These are phyloP conservation scores for Nasonia oneida DNA, from an alignment of 2,888 invertebrate genomes.

Conservation along the genomic window DNA sequence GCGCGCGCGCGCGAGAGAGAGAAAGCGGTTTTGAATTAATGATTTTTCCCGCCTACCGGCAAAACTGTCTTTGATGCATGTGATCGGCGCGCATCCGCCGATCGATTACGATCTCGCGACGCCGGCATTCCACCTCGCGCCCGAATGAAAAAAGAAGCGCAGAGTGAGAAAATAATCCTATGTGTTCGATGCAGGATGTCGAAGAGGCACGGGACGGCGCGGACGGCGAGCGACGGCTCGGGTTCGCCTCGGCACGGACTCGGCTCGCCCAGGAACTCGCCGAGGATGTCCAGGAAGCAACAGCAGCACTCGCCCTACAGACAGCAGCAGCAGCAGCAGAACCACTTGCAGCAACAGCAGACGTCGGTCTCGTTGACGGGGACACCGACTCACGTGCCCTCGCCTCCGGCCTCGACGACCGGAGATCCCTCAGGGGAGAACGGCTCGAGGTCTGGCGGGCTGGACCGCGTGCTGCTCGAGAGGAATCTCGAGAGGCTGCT, in stretches of 20 bases:
- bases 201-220: slow-evolving; percentile 27
- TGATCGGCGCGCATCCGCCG: slow-evolving; percentile 76
- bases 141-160: no score
- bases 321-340: slow-evolving; percentile 73
- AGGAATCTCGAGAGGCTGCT: slow-evolving; percentile 84
- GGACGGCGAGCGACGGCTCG: slow-evolving; percentile 27
- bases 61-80: background rate
- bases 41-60: background rate
- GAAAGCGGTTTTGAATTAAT: background rate
- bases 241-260: slow-evolving; percentile 58
- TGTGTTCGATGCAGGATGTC: slow-evolving; percentile 77
- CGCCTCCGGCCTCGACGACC: slow-evolving; percentile 56
- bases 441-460: slow-evolving; percentile 76
- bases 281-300: slow-evolving; percentile 78
- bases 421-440: slow-evolving; percentile 61
- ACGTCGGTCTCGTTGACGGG: slow-evolving; percentile 73
- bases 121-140: no score
- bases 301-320: slow-evolving; percentile 73
- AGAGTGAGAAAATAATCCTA: background rate
- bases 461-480: slow-evolving; percentile 86
- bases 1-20: no score
- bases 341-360: slow-evolving; percentile 74
- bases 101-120: slow-evolving; percentile 71
- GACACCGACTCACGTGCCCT: slow-evolving; percentile 73
- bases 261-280: slow-evolving; percentile 75